phyloP scores from a whole-genome alignment of 2,113 vertebrate species.

The Peromyscus maniculatus region DNA sequence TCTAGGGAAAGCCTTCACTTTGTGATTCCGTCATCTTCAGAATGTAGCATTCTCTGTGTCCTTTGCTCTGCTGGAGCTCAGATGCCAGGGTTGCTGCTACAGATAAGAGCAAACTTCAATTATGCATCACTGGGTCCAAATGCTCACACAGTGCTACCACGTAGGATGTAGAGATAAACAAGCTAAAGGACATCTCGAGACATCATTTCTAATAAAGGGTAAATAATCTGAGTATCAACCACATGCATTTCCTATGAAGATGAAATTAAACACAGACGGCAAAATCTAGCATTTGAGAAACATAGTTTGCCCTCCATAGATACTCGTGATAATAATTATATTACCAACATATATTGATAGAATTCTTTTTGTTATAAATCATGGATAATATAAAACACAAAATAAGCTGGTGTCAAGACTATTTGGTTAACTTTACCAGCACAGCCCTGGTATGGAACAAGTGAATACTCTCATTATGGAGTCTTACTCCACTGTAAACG shows the following conservation, averaged over 20 bases:
- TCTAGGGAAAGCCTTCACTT: background rate
- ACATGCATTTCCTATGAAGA: background rate
- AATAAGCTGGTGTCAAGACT: background rate
- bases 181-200: background rate
- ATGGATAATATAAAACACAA: background rate
- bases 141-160: background rate
- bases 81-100: background rate
- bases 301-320: background rate
- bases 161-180: background rate
- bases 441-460: background rate
- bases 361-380: background rate
- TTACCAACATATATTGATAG: background rate
- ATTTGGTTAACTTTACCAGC: background rate
- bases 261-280: background rate
- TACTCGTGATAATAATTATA: background rate
- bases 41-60: background rate
- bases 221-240: background rate
- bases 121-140: background rate
- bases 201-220: slow-evolving; percentile 2
- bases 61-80: background rate
- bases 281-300: background rate
- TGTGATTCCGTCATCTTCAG: background rate
- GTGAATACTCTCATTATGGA: background rate
- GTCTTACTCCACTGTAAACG: fast-evolving
- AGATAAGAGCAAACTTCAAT: background rate